Percentiles rank a stretch among this genome's conserved stretches.
Conservation (phyloP, 2,888 invertebrate genomes). For the Didymodactylos carnosus region DNA sequence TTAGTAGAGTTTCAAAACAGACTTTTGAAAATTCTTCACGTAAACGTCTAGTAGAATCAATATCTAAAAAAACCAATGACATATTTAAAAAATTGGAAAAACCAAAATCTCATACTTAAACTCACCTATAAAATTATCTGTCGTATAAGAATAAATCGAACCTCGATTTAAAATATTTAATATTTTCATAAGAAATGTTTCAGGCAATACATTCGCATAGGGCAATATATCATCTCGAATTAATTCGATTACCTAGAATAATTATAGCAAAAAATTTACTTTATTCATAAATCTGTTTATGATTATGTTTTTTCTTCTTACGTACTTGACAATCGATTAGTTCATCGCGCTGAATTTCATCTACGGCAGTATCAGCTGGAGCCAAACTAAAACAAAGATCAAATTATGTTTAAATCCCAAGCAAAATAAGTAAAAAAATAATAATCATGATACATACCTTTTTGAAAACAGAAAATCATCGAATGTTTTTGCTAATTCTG, state of each 20-base stretch:
- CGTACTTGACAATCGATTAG: slow-evolving; percentile 46
- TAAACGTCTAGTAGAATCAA: slow-evolving; percentile 54
- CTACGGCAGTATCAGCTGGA: slow-evolving; percentile 39
- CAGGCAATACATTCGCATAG: slow-evolving; percentile 53
- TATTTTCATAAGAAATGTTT: slow-evolving; percentile 59
- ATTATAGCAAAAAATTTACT: slow-evolving; percentile 18
- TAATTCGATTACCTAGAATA: slow-evolving; percentile 49
- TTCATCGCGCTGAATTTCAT: slow-evolving; percentile 46
- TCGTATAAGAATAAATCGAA: slow-evolving; percentile 43
- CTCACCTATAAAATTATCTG: slow-evolving; percentile 5
- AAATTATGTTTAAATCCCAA: too few species aligned
- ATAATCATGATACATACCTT: slow-evolving; percentile 39
- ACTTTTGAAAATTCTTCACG: slow-evolving; percentile 85
- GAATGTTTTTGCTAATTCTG: slow-evolving; percentile 58
- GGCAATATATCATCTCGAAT: slow-evolving; percentile 61
- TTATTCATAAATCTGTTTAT: too few species aligned
- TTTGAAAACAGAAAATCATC: slow-evolving; percentile 76
- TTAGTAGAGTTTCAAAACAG: slow-evolving; percentile 79
- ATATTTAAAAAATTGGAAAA: too few species aligned
- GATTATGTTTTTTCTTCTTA: not conserved
- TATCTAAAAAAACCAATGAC: slow-evolving; percentile 38
- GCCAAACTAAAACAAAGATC: slow-evolving; percentile 37
- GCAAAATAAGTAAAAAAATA: not conserved
- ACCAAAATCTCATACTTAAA: too few species aligned
- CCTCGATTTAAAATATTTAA: slow-evolving; percentile 65